Percentiles rank a stretch among this genome's conserved stretches.
These are phyloP conservation scores for Lordiphosa fenestrarum DNA, from an alignment of 2,888 invertebrate genomes.

Conservation along the genomic window DNA sequence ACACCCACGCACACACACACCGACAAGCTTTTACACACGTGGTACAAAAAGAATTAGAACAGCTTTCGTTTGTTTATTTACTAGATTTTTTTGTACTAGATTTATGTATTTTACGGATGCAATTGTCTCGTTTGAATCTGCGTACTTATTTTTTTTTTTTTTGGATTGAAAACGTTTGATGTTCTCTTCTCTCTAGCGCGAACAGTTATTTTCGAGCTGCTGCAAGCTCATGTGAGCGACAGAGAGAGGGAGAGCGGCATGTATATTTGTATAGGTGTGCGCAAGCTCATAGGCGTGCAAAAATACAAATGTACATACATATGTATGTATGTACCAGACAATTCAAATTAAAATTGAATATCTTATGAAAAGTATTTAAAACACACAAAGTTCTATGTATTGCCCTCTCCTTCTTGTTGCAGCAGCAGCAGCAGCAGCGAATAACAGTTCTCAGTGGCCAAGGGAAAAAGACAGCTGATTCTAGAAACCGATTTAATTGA, in stretches of 20 bases:
- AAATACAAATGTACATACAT: conserved; percentile 24
- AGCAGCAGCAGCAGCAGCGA: no score
- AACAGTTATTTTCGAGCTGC: conserved; percentile 57
- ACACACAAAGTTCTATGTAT: conserved; percentile 49
- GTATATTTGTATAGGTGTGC: conserved; percentile 37
- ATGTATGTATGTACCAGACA: conserved; percentile 15
- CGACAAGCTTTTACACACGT: conserved; percentile 50
- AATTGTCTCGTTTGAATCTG: conserved; percentile 47
- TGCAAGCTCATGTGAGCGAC: conserved; percentile 12
- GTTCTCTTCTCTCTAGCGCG: conserved; percentile 29
- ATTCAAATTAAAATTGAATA: conserved; percentile 51
- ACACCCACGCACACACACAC: conserved; percentile 20
- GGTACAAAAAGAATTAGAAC: conserved; percentile 60
- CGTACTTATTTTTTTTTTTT: conserved; percentile 19
- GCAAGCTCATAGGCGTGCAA: conserved; percentile 42
- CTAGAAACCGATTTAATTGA: background rate
- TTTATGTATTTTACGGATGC: conserved; percentile 26
- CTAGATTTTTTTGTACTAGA: conserved; percentile 3
- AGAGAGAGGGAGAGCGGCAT: conserved; percentile 38
- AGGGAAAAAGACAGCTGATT: background rate
- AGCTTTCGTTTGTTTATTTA: conserved; percentile 30
- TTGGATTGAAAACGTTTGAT: conserved; percentile 34
- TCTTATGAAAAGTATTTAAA: conserved; percentile 42
- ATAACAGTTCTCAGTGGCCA: no score
- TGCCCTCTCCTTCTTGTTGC: conserved; percentile 30